Base-by-base conservation (phyloP, 2,113 vertebrate species). In the Ceyx melanurus region DNA sequence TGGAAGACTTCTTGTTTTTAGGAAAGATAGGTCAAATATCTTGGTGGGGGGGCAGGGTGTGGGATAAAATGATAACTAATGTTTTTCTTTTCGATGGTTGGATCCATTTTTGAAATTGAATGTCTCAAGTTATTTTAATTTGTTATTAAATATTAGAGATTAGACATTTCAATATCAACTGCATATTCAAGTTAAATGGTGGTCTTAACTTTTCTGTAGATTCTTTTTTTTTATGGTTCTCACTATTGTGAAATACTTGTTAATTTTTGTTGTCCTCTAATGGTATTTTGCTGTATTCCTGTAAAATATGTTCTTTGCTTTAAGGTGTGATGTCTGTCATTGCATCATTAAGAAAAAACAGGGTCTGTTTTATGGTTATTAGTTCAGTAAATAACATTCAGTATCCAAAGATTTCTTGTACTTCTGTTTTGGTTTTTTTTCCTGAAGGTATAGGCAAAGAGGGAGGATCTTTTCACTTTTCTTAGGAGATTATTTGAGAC, bases 291-390 rank as follows among this genome's bases (percentile, higher is more conserved):
- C 64, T 87, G 13, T 72, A 57, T 89, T 90, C 42, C 75, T 89
- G 50, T 51, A 70, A 93, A 85, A 74, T 50, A 60, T 6, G 15
- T 56, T 79, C 42, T 42, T 90, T 90, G 37, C 84, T 88, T 25
- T 68, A 60, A 83, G 68, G 51, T 95, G 79, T 97, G 66, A 67
- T 93, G 70, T 75, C 54, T 90, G 64, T 83, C 60, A 60, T 26
- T 80, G 66, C 64, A 28, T 88, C 82, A 26, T 31, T 87, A 57
- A 84, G 51, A 65, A 88, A 66, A 5, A 25, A 4, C 9, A 35
- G 26, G 11, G 4, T 42, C 71, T 71, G 20, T 42, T 89, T 90
- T 80, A 71, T 83, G 65, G 15, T 76, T 68, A 15, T 77, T 66
- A 84, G 78, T 88, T 85, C 40, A 79, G 43, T 54, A 70, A 81